Evolutionary conservation across 2,888 invertebrate species (phyloP), one percentile per base, ranked within the genome.

Genomic region (Alloplasta piceator): DNA sequence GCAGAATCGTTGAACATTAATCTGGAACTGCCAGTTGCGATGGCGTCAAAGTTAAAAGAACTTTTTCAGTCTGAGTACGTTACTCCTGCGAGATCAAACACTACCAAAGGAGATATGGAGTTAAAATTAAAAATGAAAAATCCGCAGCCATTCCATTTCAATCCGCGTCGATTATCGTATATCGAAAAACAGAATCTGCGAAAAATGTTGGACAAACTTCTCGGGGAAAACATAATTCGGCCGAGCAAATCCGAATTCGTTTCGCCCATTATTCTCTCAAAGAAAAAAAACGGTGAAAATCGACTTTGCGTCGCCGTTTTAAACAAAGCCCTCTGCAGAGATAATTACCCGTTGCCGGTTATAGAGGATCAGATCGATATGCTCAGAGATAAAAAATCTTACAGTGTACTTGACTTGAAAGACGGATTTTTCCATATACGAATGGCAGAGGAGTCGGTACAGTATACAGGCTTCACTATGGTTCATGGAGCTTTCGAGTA

Each of bases 391-490:
- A 66, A 74, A 26, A 71, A 63, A 43, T 79, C 79, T 66, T 84
- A 81, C 12, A 81, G 64, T 10, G 12, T 56, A 1, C 66, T 82
- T 1, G 81, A 82, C 39, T 50, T 85, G 1, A 81, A 82, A 46
- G 80, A 85, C 60, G 83, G 82, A 16, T 85, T 85, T 60, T 70
- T 67, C 6, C 85, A 84, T 41, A 63, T 84, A 6, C 9, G 14
- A 10, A 60, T 84, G 7, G 72, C 79, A 3, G 67, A 76, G 16
- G 81, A 83, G 2, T 79, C 82, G 16, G 38, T 71, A 9, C 82
- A 83, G 56, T 85, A 83, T 12, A 84, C 83, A 12, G 74, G 82
- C n/a, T 83, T 83, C 50, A 77, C 78, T 14, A 84, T 78, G 6
- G 78, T 83, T 5, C 66, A 80, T 10, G 83, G 82, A 3, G 71